Percentiles rank a stretch among this genome's conserved stretches.
These are phyloP conservation scores for Macropus fuliginosus DNA, from an alignment of 2,797 vertebrate genomes.

Conservation along the genomic window DNA sequence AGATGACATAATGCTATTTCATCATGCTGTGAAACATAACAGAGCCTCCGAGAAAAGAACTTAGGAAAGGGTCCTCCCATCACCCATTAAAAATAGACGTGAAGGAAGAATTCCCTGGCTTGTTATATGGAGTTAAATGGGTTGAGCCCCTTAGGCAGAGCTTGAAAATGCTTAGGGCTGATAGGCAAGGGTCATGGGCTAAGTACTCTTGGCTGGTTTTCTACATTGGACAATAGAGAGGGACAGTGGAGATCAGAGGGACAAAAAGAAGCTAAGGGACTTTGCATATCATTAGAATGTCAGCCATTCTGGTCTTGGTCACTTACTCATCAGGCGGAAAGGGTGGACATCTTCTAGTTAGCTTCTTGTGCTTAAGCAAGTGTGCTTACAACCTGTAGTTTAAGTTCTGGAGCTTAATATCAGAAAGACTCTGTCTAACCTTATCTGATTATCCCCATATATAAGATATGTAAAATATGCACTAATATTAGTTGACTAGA, in stretches of 20 bases:
- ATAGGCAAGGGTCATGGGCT: background rate
- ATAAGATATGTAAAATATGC: background rate
- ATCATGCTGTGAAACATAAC: background rate
- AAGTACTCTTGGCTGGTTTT: background rate
- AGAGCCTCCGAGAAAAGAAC: background rate
- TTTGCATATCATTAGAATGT: background rate
- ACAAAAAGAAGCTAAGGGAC: background rate
- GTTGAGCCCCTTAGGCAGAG: background rate
- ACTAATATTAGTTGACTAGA: background rate
- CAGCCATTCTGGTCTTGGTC: background rate
- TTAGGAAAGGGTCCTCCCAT: background rate
- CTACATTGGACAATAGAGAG: background rate
- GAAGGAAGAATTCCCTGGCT: background rate
- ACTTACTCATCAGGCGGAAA: background rate
- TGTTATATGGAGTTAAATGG: background rate
- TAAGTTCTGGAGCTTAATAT: background rate
- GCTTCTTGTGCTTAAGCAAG: background rate
- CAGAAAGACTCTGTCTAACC: background rate
- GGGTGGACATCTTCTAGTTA: background rate
- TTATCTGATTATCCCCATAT: background rate
- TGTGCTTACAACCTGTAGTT: background rate
- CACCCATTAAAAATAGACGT: background rate
- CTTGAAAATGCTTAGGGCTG: background rate
- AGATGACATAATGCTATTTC: background rate
- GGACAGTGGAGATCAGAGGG: background rate